Percentiles rank a stretch among this genome's conserved stretches.
Conservation (phyloP, 2,113 vertebrate genomes). For the Myxocyprinus asiaticus region DNA sequence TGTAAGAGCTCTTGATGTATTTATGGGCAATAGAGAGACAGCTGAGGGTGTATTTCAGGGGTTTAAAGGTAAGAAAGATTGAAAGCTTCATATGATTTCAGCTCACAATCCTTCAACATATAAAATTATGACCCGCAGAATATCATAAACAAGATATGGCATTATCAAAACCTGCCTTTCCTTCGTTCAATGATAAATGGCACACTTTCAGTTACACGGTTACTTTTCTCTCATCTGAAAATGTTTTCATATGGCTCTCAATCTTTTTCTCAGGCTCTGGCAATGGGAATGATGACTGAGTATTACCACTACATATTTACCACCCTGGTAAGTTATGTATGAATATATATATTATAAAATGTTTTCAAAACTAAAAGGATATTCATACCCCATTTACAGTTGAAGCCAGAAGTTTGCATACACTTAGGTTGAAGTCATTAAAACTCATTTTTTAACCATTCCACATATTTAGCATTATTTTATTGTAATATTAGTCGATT, state of each 20-base stretch:
- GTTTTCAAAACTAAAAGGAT: neutral
- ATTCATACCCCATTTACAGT: neutral
- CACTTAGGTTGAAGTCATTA: too few relatives aligned
- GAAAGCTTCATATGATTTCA: constrained; percentile 3
- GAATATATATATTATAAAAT: neutral
- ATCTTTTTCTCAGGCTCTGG: constrained; percentile 83
- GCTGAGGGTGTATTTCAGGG: neutral
- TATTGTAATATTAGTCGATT: too few relatives aligned
- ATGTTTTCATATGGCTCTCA: constrained; percentile 48
- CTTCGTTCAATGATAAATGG: constrained; percentile 23
- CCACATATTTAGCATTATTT: too few relatives aligned
- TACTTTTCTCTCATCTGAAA: neutral
- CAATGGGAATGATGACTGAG: constrained; percentile 99
- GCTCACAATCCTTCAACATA: neutral
- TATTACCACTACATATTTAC: constrained; percentile 99
- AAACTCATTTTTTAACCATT: too few relatives aligned
- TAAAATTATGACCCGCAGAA: neutral
- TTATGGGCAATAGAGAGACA: too few relatives aligned
- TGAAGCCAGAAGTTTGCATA: too few relatives aligned
- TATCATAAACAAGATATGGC: constrained; percentile 15
- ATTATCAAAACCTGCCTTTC: neutral
- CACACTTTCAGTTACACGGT: constrained; percentile 5
- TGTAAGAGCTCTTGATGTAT: too few relatives aligned
- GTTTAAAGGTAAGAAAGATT: neutral
- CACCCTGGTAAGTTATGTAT: constrained; percentile 86